phyloP scores from a whole-genome alignment of 2,888 invertebrate genomes.

The Lochmaea crataegi region DNA sequence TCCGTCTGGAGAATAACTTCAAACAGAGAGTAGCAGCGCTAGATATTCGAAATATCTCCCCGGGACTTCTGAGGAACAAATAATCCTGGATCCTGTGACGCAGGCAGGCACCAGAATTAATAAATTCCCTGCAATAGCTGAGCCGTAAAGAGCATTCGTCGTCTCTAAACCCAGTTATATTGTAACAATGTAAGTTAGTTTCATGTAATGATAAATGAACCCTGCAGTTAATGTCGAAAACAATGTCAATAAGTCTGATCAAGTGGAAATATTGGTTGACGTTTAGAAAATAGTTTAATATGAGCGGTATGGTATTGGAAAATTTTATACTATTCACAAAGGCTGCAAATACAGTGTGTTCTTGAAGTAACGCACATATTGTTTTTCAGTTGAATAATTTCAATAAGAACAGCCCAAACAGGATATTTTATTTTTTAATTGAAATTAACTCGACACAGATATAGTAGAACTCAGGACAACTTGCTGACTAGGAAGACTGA shows the following conservation, averaged over 20 bases:
- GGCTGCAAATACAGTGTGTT: no score
- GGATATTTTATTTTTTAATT: no score
- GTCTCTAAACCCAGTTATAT: slow-evolving; percentile 37
- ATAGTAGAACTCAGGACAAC: no score
- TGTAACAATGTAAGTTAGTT: slow-evolving; percentile 37
- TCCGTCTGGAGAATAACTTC: slow-evolving; percentile 32
- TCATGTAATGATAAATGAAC: slow-evolving; percentile 30
- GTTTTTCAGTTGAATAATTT: no score
- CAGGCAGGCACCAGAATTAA: slow-evolving; percentile 37
- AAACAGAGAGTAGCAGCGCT: slow-evolving; percentile 32
- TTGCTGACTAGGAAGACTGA: no score
- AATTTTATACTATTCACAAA: neutral
- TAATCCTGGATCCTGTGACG: slow-evolving; percentile 34
- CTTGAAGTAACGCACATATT: no score
- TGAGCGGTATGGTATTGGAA: neutral
- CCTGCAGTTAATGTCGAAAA: slow-evolving; percentile 27
- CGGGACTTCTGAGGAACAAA: slow-evolving; percentile 36
- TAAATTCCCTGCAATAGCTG: slow-evolving; percentile 39
- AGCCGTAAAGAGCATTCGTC: slow-evolving; percentile 39
- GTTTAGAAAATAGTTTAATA: neutral
- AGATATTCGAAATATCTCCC: slow-evolving; percentile 40
- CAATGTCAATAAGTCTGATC: slow-evolving; percentile 32
- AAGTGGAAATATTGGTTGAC: slow-evolving; percentile 9
- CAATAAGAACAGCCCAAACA: no score
- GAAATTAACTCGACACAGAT: no score